Base-by-base conservation (phyloP, 2,888 invertebrate species). In the Lysandra coridon region DNA sequence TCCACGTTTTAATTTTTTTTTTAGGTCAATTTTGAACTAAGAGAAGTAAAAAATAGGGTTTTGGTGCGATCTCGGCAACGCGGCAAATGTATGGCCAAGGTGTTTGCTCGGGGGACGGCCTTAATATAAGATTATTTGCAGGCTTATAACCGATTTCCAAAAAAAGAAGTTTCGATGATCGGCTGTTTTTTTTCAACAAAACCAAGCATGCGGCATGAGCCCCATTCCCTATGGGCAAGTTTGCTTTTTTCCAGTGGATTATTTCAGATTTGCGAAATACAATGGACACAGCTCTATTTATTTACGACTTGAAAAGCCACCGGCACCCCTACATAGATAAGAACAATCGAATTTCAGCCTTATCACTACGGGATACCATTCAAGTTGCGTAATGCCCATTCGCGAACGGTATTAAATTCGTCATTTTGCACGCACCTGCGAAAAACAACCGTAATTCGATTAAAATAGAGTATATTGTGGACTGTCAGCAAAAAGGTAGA, bases 271-370 rank as follows among this genome's bases (percentile, higher is more conserved):
- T 80, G 23, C 69, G 44, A 44, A 49, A 60, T 44, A 64, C 84
- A 88, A 86, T 92, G 92, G 89, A 91, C 88, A 91, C 89, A 79
- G 78, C 80, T 84, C 77, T 88, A 88, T 88, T 83, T 81, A 83
- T 78, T 84, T 83, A 83, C 85, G 86, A 81, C 89, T 87, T 87
- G 84, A 90, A 92, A 89, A 88, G 89, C 86, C 85, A 85, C 83
- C 83, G 82, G 83, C 87, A 79, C 86, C 88, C 90, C 89, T 87
- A 87, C 85, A 86, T 85, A 87, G 84, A 84, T 81, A 87, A 86
- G 83, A 64, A 33, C 84, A 84, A 64, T n/a, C 80, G 2, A 89
- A 86, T 83, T 80, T 64, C 80, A 44, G 87, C 87, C 82, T 82
- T 89, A 86, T 2, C 0, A 0, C 30, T 0, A 12, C 5, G 30